Base-by-base conservation (phyloP, 1,140 invertebrate genomes). In the Sycophaga agraensis region DNA sequence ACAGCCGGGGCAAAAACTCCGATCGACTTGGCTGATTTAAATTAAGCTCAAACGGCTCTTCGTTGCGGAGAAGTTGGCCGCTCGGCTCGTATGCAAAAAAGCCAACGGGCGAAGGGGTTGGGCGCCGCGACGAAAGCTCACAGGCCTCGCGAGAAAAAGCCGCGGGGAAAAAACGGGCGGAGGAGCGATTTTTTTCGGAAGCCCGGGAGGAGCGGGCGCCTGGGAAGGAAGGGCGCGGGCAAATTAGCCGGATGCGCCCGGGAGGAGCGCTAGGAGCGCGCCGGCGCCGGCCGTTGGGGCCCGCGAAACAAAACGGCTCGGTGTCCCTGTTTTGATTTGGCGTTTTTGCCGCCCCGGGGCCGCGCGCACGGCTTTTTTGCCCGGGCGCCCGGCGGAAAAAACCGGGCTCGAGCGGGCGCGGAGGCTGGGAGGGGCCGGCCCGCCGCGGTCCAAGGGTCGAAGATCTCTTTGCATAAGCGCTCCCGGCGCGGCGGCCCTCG, bases 401-500 rank as follows among this genome's bases (percentile, higher is more conserved):
- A n/a, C n/a, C n/a, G n/a, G n/a, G n/a, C n/a, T n/a, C n/a, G n/a
- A n/a, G n/a, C n/a, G 62, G 54, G 69, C 54, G 67, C 66, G 67
- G 69, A n/a, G n/a, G n/a, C n/a, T n/a, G n/a, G n/a, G n/a, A n/a
- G n/a, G n/a, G n/a, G n/a, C n/a, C n/a, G n/a, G n/a, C n/a, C n/a
- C n/a, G n/a, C n/a, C n/a, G n/a, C n/a, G n/a, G n/a, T n/a, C n/a
- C n/a, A 74, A 74, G 73, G 74, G 70, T 75, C 69, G 64, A 67
- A 69, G 66, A 69, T 70, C 68, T 68, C 63, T 75, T 72, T 72
- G 68, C 69, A 74, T 74, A 71, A 9, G 43, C 34, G n/a, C 51
- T 59, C 21, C 22, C 43, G 24, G 7, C 34, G 45, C 34, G 22
- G 39, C 54, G n/a, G 53, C 60, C 46, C 66, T 60, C 56, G 56